phyloP scores from a whole-genome alignment of 2,888 invertebrate species.

The Blera fallax region DNA sequence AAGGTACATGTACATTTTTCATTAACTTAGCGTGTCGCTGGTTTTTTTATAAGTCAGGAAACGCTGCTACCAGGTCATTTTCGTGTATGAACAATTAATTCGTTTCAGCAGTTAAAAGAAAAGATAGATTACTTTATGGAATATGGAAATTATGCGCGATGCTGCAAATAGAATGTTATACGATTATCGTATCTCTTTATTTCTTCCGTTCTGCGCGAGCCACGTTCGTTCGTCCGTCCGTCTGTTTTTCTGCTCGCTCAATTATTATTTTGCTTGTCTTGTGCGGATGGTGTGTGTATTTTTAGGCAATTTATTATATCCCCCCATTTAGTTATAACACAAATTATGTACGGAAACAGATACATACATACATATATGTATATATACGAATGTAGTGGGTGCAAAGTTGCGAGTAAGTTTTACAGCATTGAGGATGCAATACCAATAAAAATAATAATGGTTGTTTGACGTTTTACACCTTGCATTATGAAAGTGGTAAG shows the following conservation, averaged over 20 bases:
- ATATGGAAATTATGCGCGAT: background rate
- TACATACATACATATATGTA: background rate
- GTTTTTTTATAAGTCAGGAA: no score
- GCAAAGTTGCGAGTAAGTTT: background rate
- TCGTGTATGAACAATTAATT: slow-evolving; percentile 18
- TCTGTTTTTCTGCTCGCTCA: background rate
- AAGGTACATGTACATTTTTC: no score
- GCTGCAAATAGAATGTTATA: slow-evolving; percentile 3
- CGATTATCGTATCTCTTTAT: background rate
- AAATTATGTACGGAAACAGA: slow-evolving; percentile 5
- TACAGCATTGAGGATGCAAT: background rate
- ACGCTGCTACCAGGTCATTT: background rate
- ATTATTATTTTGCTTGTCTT: background rate
- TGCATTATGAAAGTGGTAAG: no score
- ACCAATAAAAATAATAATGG: no score
- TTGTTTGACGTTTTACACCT: no score
- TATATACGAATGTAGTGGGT: background rate
- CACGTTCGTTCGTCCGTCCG: background rate
- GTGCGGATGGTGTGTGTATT: slow-evolving; percentile 6
- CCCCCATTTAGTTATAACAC: slow-evolving; percentile 1
- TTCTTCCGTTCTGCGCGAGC: background rate
- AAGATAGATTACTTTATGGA: slow-evolving; percentile 5
- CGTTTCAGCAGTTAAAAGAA: slow-evolving; percentile 2
- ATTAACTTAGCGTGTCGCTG: background rate
- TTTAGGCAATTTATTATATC: slow-evolving; percentile 24